These are phyloP conservation scores for Tragulus kanchil DNA, from an alignment of 2,113 vertebrate genomes.

Conservation along the genomic window DNA sequence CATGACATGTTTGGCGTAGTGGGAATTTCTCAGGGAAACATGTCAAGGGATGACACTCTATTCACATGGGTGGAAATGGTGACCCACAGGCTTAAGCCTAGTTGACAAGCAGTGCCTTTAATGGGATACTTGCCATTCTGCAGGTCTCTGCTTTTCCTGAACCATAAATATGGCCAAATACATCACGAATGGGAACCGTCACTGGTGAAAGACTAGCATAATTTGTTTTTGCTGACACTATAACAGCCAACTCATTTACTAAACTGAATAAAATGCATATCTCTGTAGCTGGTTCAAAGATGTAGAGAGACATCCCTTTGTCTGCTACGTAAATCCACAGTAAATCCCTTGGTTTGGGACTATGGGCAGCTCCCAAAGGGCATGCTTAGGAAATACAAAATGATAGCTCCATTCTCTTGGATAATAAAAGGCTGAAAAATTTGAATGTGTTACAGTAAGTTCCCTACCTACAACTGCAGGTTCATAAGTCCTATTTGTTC, in stretches of 20 bases:
- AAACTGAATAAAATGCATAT: background rate
- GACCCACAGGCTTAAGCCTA: background rate
- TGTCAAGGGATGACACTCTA: background rate
- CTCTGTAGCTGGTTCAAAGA: background rate
- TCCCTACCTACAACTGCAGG: background rate
- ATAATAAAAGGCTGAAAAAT: background rate
- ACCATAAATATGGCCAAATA: background rate
- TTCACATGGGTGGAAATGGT: background rate
- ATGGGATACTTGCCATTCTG: background rate
- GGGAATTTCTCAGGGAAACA: slow-evolving; percentile 11
- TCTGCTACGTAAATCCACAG: background rate
- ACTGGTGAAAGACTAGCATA: background rate
- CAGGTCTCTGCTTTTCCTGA: slow-evolving; percentile 13
- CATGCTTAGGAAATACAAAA: background rate
- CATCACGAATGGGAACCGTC: background rate
- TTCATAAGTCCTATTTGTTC: background rate
- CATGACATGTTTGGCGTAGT: background rate
- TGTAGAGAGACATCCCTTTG: background rate
- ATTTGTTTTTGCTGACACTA: background rate
- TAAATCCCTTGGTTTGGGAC: background rate
- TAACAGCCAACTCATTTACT: slow-evolving; percentile 33
- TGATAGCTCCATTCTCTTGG: background rate
- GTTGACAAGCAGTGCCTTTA: background rate
- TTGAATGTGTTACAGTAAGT: background rate
- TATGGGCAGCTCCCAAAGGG: background rate